These are phyloP conservation scores for Myiozetetes cayanensis DNA, from an alignment of 2,113 vertebrate genomes.

Conservation along the genomic window DNA sequence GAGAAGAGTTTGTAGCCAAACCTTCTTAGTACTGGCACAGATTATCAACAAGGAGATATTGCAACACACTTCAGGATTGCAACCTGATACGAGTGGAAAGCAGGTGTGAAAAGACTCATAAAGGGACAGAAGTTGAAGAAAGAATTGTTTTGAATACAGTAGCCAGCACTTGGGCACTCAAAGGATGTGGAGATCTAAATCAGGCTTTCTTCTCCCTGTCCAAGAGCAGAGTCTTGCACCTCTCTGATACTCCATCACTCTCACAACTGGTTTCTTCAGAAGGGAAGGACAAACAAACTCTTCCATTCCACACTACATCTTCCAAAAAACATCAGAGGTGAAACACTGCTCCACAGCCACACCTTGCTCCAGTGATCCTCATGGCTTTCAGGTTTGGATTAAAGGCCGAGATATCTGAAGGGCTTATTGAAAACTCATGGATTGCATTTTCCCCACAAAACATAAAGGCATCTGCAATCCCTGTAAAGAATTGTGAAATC, in stretches of 20 bases:
- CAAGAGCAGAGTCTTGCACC: not conserved
- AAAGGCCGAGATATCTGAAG: not conserved
- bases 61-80: not conserved
- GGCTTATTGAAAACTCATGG: not conserved
- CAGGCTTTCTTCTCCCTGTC: not conserved
- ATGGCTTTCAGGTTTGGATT: not conserved
- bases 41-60: not conserved
- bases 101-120: not conserved
- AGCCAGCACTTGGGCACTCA: not conserved
- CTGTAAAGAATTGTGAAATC: not conserved
- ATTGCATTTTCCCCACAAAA: not conserved
- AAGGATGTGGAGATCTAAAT: not conserved
- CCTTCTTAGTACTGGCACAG: not conserved
- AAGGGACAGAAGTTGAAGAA: not conserved
- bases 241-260: not conserved
- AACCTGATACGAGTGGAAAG: not conserved
- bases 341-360: not conserved
- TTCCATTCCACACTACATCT: not conserved
- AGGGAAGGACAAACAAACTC: not conserved
- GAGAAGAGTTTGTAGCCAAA: not conserved
- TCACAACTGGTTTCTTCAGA: not conserved
- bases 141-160: not conserved
- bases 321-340: not conserved
- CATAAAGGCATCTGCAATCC: not conserved
- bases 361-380: not conserved